These are phyloP conservation scores for Hesperia comma DNA, from an alignment of 2,888 invertebrate species.

Conservation along the genomic window DNA sequence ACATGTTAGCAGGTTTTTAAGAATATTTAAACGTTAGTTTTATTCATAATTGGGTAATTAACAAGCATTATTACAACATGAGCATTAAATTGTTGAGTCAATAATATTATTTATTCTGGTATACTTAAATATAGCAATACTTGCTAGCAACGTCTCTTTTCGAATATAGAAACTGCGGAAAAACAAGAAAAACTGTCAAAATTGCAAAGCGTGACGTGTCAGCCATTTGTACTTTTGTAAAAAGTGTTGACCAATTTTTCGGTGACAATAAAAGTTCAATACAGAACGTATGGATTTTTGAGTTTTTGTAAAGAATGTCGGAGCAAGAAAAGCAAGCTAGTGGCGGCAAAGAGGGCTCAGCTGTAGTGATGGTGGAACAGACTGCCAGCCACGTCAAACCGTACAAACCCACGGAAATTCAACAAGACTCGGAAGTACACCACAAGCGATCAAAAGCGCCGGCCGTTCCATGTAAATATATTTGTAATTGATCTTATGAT, in stretches of 20 bases:
- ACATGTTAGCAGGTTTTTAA: too few species aligned
- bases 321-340: slow-evolving; percentile 61
- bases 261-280: slow-evolving; percentile 59
- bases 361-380: slow-evolving; percentile 60
- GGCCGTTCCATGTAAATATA: slow-evolving; percentile 61
- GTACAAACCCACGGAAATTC: slow-evolving; percentile 57
- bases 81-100: not conserved
- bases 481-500: not conserved
- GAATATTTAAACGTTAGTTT: too few species aligned
- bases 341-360: slow-evolving; percentile 46
- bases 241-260: slow-evolving; percentile 61
- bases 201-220: slow-evolving; percentile 71
- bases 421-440: slow-evolving; percentile 57
- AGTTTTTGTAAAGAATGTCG: slow-evolving; percentile 63
- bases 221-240: slow-evolving; percentile 59
- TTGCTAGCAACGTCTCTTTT: slow-evolving; percentile 52
- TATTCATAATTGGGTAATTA: too few species aligned
- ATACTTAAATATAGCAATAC: slow-evolving; percentile 40
- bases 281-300: slow-evolving; percentile 64
- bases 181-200: slow-evolving; percentile 73
- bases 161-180: slow-evolving; percentile 66
- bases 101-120: not conserved
- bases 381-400: slow-evolving; percentile 57
- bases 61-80: too few species aligned
- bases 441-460: slow-evolving; percentile 66